A percentile compares a stretch with the other conserved stretches of the same genome.
Evolutionary conservation across 2,888 invertebrate species (phyloP).

Genomic region (Pantelozetes paolii): DNA sequence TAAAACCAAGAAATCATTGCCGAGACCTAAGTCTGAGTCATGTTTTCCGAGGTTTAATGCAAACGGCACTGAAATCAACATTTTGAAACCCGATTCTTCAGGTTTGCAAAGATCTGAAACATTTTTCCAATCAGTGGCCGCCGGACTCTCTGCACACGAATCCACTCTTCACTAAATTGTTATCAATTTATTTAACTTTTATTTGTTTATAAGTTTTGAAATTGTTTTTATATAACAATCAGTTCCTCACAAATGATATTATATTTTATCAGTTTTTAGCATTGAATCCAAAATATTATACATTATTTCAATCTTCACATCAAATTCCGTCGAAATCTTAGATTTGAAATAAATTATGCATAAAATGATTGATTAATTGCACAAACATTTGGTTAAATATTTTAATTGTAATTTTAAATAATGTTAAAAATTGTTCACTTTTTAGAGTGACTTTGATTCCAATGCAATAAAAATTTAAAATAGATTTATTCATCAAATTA

Average conservation of each 20-base stretch:
- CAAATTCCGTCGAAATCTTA: too few species aligned
- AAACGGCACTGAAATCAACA: slow-evolving; percentile 45
- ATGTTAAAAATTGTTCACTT: too few species aligned
- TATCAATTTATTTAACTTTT: neutral
- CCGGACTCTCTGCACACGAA: slow-evolving; percentile 44
- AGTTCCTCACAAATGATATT: neutral
- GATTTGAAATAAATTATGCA: neutral
- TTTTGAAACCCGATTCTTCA: slow-evolving; percentile 44
- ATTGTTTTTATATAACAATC: too few species aligned
- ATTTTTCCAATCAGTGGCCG: slow-evolving; percentile 45
- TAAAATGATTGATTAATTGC: neutral
- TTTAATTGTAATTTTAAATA: neutral
- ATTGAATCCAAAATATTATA: neutral
- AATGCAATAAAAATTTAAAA: slow-evolving; percentile 3
- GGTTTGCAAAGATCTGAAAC: slow-evolving; percentile 45
- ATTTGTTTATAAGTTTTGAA: too few species aligned
- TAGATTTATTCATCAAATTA: too few species aligned
- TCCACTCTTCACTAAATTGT: slow-evolving; percentile 43
- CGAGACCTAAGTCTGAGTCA: slow-evolving; percentile 76
- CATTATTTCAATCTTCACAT: too few species aligned
- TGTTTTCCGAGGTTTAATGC: slow-evolving; percentile 59
- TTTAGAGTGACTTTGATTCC: neutral
- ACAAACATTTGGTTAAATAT: neutral
- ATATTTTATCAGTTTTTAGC: neutral
- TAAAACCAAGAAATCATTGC: slow-evolving; percentile 51